phyloP scores from a whole-genome alignment of 2,888 invertebrate genomes.

The Hyppa rectilinea region DNA sequence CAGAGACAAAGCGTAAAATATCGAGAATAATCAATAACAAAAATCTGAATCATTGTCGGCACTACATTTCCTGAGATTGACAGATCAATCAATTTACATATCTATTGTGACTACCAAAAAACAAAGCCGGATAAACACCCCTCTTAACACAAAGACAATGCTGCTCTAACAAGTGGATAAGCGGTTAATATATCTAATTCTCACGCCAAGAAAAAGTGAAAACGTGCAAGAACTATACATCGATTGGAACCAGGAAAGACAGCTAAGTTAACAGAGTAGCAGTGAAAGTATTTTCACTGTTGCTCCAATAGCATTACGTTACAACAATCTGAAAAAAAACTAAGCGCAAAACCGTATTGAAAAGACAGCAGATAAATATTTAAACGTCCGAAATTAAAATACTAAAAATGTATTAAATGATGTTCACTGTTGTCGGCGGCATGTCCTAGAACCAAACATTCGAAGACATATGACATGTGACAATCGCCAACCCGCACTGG shows the following conservation, averaged over 20 bases:
- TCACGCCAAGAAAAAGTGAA: slow-evolving; percentile 51
- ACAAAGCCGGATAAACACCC: slow-evolving; percentile 17
- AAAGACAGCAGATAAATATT: too few species aligned
- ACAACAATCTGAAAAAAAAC: slow-evolving; percentile 1
- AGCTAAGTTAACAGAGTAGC: slow-evolving; percentile 35
- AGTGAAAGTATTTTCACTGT: slow-evolving; percentile 51
- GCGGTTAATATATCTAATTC: slow-evolving; percentile 29
- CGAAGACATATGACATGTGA: too few species aligned
- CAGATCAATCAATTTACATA: too few species aligned
- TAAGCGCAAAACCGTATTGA: background rate
- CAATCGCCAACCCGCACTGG: too few species aligned
- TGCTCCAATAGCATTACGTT: background rate
- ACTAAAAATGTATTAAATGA: too few species aligned
- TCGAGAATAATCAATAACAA: too few species aligned
- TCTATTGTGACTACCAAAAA: background rate
- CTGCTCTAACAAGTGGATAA: slow-evolving; percentile 30
- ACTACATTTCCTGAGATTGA: too few species aligned
- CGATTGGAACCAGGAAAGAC: slow-evolving; percentile 33
- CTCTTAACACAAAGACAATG: slow-evolving; percentile 31
- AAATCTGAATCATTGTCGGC: too few species aligned
- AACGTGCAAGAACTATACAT: slow-evolving; percentile 41
- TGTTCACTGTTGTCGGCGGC: too few species aligned
- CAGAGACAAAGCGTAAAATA: too few species aligned
- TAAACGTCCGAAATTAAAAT: too few species aligned
- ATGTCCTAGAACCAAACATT: too few species aligned